Percentiles rank a stretch among this genome's conserved stretches.
Evolutionary conservation across 1,140 invertebrate genomes (phyloP).

Genomic region (Vanessa tameamea): DNA sequence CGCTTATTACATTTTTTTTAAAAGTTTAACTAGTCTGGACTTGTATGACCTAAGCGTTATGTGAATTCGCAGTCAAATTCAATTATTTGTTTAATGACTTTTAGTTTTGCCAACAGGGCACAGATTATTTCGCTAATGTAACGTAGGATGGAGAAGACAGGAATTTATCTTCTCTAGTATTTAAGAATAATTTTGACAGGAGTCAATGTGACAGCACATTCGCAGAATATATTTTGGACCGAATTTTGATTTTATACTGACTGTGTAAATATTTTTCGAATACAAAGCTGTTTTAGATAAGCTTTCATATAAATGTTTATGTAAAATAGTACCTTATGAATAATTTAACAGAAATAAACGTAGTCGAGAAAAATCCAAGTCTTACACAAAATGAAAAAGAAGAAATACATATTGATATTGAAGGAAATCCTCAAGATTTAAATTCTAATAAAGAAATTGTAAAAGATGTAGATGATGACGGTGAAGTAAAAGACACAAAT

Average conservation of each 20-base stretch:
- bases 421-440: background rate
- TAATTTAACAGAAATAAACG: constrained; percentile 1
- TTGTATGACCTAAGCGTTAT: too few relatives aligned
- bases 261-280: background rate
- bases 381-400: constrained; percentile 20
- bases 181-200: too few relatives aligned
- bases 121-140: too few relatives aligned
- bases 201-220: too few relatives aligned
- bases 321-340: background rate
- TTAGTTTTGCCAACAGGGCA: too few relatives aligned
- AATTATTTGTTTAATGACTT: too few relatives aligned
- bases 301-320: constrained; percentile 8
- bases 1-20: too few relatives aligned
- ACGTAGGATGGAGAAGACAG: too few relatives aligned
- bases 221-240: too few relatives aligned
- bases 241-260: background rate
- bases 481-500: background rate
- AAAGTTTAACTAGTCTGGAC: too few relatives aligned
- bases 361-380: background rate
- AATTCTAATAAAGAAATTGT: background rate
- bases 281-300: background rate
- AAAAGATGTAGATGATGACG: background rate
- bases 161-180: too few relatives aligned
- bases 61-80: too few relatives aligned
- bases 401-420: constrained; percentile 22